Evolutionary conservation across 2,888 invertebrate genomes (phyloP).

Genomic region (Conomelus anceps): DNA sequence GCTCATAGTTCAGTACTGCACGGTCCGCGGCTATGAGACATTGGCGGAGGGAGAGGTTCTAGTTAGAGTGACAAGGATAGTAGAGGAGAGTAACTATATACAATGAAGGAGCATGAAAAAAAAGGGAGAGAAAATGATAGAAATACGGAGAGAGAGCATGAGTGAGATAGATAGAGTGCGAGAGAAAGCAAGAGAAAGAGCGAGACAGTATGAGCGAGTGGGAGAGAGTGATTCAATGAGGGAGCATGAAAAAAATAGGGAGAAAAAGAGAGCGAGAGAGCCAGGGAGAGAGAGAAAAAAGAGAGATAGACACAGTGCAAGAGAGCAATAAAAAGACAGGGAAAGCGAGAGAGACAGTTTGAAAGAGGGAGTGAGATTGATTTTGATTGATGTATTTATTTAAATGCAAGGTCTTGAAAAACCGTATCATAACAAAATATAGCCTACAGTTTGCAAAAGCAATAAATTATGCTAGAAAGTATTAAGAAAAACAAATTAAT

Average conservation of each 20-base stretch:
- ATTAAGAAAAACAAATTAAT: too few relatives aligned
- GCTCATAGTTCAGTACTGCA: neutral
- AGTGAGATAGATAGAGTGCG: neutral
- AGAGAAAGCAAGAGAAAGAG: neutral
- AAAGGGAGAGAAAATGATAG: neutral
- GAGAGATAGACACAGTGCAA: neutral
- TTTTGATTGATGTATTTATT: too few relatives aligned
- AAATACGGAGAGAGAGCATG: neutral
- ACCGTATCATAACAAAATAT: too few relatives aligned
- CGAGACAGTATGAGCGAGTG: neutral
- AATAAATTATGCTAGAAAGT: too few relatives aligned
- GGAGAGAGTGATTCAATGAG: neutral
- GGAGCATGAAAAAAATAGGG: neutral
- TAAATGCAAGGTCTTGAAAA: too few relatives aligned
- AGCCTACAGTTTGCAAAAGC: too few relatives aligned
- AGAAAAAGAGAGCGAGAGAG: neutral
- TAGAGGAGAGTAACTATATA: neutral
- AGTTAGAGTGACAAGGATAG: neutral
- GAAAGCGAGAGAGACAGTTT: neutral
- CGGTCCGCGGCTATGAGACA: neutral
- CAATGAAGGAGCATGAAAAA: too few relatives aligned
- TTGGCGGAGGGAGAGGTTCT: neutral
- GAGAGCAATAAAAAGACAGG: neutral
- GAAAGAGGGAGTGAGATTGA: neutral
- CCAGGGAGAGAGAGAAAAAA: neutral